These are phyloP conservation scores for Dicyrtoma fusca DNA, from an alignment of 2,888 invertebrate species.

Conservation along the genomic window DNA sequence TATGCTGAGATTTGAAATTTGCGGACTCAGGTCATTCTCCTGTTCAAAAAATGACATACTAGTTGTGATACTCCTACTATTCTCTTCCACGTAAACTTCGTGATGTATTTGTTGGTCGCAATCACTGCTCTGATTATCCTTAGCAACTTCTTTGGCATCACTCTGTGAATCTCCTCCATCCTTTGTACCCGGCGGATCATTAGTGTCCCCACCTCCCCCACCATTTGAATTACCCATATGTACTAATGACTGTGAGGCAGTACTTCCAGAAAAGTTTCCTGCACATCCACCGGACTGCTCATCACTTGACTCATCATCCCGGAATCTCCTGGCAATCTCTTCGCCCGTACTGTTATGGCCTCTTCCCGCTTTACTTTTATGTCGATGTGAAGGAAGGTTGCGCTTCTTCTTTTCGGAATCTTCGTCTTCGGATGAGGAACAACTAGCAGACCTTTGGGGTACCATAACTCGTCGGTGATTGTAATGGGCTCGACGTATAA, in stretches of 20 bases:
- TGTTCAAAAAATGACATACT: constrained; percentile 32
- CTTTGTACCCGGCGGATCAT: constrained; percentile 16
- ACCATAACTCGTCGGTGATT: constrained; percentile 40
- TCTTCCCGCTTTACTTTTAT: constrained; percentile 33
- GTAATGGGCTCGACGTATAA: constrained; percentile 24
- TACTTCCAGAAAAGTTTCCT: constrained; percentile 59
- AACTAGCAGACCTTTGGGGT: constrained; percentile 44
- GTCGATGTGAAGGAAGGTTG: constrained; percentile 25
- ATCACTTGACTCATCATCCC: constrained; percentile 79
- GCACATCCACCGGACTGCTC: constrained; percentile 69
- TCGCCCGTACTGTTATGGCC: constrained; percentile 22
- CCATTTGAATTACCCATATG: constrained; percentile 25
- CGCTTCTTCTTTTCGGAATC: constrained; percentile 47
- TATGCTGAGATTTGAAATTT: constrained; percentile 29
- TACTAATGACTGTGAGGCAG: constrained; percentile 5
- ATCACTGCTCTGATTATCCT: background rate
- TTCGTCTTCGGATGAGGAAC: constrained; percentile 44
- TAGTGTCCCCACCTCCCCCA: constrained; percentile 23
- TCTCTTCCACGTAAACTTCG: constrained; percentile 5
- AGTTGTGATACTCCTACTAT: constrained; percentile 17
- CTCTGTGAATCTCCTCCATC: constrained; percentile 23
- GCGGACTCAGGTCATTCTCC: constrained; percentile 32
- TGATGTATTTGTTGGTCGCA: background rate
- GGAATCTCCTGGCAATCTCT: constrained; percentile 27
- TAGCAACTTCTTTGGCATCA: constrained; percentile 16